A percentile compares a stretch with the other conserved stretches of the same genome.
phyloP scores from a whole-genome alignment of 1,140 invertebrate genomes.

The Oreohelix idahoensis region DNA sequence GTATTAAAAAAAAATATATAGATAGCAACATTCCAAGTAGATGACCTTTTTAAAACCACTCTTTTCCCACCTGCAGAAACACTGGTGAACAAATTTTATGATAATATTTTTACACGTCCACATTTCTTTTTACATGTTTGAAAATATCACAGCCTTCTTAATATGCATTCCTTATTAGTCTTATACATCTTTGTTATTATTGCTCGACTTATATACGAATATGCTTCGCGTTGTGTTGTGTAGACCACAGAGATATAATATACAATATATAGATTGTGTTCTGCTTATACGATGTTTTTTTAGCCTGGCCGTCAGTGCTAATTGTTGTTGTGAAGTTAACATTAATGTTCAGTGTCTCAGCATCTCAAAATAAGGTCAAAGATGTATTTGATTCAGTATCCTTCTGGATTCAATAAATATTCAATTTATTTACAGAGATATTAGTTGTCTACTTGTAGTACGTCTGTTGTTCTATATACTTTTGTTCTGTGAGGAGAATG shows the following conservation, averaged over 20 bases:
- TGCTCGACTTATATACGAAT: not conserved
- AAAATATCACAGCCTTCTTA: not conserved
- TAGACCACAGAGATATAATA: not conserved
- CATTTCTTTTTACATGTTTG: not conserved
- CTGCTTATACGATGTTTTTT: not conserved
- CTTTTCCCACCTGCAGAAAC: not conserved
- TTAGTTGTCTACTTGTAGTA: no score
- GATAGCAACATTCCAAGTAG: no score
- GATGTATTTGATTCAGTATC: not conserved
- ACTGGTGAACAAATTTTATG: not conserved
- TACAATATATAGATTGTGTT: not conserved
- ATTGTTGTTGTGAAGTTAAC: not conserved
- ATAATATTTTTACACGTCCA: not conserved
- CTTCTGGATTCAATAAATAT: constrained; percentile 11
- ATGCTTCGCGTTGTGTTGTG: not conserved
- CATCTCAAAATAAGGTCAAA: not conserved
- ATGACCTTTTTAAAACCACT: not conserved
- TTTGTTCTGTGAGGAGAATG: no score
- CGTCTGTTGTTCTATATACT: no score
- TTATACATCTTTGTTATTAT: not conserved
- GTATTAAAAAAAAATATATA: no score
- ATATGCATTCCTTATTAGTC: constrained; percentile 1
- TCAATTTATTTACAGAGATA: constrained; percentile 6
- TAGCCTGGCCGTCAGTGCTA: not conserved
- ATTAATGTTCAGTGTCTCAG: not conserved